phyloP scores from a whole-genome alignment of 2,797 vertebrate species.

The Knipowitschia caucasica region DNA sequence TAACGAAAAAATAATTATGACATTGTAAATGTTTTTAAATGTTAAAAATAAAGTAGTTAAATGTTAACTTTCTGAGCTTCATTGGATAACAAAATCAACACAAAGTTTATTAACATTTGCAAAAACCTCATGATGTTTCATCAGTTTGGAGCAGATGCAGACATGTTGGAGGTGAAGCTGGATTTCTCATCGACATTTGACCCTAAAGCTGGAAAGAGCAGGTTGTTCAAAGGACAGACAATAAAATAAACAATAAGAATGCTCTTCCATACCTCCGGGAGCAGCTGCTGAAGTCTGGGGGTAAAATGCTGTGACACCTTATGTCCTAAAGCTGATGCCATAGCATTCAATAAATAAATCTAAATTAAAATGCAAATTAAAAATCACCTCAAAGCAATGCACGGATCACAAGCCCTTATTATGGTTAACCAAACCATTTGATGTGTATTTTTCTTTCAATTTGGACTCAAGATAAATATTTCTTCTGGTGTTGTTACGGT shows the following conservation, averaged over 20 bases:
- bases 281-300: conserved; percentile 10
- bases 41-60: too few species aligned
- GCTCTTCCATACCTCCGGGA: conserved; percentile 12
- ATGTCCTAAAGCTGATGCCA: conserved; percentile 11
- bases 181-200: conserved; percentile 11
- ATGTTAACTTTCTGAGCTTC: too few species aligned
- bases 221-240: conserved; percentile 21
- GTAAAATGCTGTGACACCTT: background rate
- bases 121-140: conserved; percentile 12
- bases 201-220: conserved; percentile 13
- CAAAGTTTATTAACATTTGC: conserved; percentile 36
- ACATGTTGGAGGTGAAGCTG: conserved; percentile 10
- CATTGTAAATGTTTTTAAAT: too few species aligned
- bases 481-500: conserved; percentile 34
- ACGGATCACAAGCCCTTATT: conserved; percentile 11
- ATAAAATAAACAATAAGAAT: conserved; percentile 33
- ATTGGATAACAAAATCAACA: too few species aligned
- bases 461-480: conserved; percentile 20
- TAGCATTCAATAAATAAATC: conserved; percentile 7
- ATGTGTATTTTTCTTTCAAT: conserved; percentile 24
- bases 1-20: too few species aligned
- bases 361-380: conserved; percentile 32
- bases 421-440: conserved; percentile 23
- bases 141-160: conserved; percentile 28
- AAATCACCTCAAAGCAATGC: conserved; percentile 13